Evolutionary conservation across 2,888 invertebrate species (phyloP).

Genomic region (Pherbina coryleti): DNA sequence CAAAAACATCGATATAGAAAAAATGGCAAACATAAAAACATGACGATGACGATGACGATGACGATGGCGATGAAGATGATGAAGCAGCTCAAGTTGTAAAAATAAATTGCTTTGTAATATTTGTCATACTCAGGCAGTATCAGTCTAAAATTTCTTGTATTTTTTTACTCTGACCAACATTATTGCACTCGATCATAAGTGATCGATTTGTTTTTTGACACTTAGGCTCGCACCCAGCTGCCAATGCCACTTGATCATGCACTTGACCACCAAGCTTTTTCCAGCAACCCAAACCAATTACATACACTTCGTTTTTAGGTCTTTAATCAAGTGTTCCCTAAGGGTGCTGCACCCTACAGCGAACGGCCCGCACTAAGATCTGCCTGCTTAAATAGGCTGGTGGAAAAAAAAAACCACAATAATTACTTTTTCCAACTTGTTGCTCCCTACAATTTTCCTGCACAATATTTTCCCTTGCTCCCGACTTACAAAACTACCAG

Average conservation of each 20-base stretch:
- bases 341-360: neutral
- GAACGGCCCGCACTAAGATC: neutral
- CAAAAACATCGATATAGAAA: neutral
- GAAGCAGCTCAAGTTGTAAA: neutral
- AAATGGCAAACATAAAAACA: neutral
- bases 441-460: neutral
- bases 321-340: constrained; percentile 15
- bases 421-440: neutral
- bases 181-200: constrained; percentile 26
- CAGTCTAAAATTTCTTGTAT: neutral
- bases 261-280: constrained; percentile 5
- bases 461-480: too few relatives aligned
- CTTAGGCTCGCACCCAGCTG: constrained; percentile 10
- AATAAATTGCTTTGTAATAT: constrained; percentile 31
- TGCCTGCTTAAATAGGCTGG: neutral
- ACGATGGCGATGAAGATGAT: neutral
- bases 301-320: neutral
- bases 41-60: neutral
- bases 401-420: neutral
- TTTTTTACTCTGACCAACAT: neutral
- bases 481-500: too few relatives aligned
- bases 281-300: constrained; percentile 22
- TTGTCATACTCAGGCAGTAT: constrained; percentile 2
- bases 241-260: neutral
- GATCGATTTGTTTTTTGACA: constrained; percentile 36